These are phyloP conservation scores for Armadillidium nasatum DNA, from an alignment of 1,140 invertebrate genomes.

Conservation along the genomic window DNA sequence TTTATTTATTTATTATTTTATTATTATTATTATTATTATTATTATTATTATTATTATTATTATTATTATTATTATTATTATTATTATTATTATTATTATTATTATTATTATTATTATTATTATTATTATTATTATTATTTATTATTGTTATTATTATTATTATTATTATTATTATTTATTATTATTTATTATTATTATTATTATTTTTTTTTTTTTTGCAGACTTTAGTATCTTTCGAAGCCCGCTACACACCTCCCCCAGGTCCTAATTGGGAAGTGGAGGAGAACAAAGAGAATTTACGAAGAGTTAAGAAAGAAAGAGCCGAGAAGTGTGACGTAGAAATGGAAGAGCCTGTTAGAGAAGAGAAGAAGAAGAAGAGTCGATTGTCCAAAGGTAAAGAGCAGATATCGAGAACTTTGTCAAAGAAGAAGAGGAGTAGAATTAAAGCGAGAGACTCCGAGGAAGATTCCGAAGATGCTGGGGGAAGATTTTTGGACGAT, in stretches of 20 bases:
- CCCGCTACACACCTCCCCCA: background rate
- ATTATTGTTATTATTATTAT: too few relatives aligned
- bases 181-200: too few relatives aligned
- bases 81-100: too few relatives aligned
- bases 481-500: background rate
- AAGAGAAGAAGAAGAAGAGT: background rate
- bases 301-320: background rate
- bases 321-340: background rate
- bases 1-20: too few relatives aligned
- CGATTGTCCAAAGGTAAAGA: too few relatives aligned
- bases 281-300: background rate
- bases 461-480: background rate
- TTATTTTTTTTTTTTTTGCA: background rate
- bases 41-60: too few relatives aligned
- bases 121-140: too few relatives aligned
- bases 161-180: too few relatives aligned
- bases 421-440: background rate
- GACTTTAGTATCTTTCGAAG: background rate
- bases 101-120: too few relatives aligned
- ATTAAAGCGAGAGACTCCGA: background rate
- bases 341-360: background rate
- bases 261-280: background rate
- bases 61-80: too few relatives aligned
- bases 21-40: too few relatives aligned
- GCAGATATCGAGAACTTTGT: too few relatives aligned